A percentile compares a stretch with the other conserved stretches of the same genome.
Conservation (phyloP, 2,888 invertebrate species). For the Melanchra persicariae region DNA sequence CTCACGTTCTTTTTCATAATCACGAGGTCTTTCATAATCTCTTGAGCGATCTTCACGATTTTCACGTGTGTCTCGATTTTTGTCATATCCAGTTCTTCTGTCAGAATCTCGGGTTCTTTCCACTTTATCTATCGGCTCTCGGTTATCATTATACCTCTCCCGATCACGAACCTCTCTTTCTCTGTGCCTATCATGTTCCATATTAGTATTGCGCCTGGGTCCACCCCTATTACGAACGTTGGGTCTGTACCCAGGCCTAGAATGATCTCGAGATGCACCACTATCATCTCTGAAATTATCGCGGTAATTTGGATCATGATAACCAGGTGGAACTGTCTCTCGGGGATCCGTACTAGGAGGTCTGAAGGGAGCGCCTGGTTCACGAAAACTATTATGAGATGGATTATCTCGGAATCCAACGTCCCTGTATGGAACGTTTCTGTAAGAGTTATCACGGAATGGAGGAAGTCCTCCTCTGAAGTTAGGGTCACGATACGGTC, state of each 20-base stretch:
- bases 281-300: conserved; percentile 84
- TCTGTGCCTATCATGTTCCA: conserved; percentile 83
- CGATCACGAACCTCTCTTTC: conserved; percentile 86
- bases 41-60: conserved; percentile 77
- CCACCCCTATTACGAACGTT: conserved; percentile 78
- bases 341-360: conserved; percentile 84
- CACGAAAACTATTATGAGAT: conserved; percentile 81
- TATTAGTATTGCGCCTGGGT: conserved; percentile 81
- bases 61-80: conserved; percentile 79
- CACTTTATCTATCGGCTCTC: conserved; percentile 82
- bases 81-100: conserved; percentile 78
- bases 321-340: conserved; percentile 78
- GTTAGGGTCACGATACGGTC: conserved; percentile 80
- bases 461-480: conserved; percentile 81
- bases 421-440: conserved; percentile 83
- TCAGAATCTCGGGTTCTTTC: conserved; percentile 86
- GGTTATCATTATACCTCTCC: conserved; percentile 83
- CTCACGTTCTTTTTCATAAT: conserved; percentile 86
- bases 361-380: conserved; percentile 79
- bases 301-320: conserved; percentile 83
- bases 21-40: conserved; percentile 80
- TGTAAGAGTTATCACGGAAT: conserved; percentile 82
- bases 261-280: conserved; percentile 76
- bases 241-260: conserved; percentile 79
- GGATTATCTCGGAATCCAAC: conserved; percentile 82